Base-by-base conservation (phyloP, 2,888 invertebrate genomes). In the Thymelicus lineola region DNA sequence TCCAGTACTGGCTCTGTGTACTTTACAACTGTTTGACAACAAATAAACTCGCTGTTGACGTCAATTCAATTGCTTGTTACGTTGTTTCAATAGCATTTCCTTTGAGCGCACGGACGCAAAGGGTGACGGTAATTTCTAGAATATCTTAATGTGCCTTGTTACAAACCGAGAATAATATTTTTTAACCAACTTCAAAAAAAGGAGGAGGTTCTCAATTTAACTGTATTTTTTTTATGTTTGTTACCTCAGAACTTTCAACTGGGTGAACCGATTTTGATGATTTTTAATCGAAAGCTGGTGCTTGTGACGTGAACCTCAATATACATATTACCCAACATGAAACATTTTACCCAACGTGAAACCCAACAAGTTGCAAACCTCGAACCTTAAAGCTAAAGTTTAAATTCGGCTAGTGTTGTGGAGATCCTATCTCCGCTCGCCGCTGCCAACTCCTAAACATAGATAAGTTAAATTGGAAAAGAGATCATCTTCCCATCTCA, bases 381-480 rank as follows among this genome's bases (percentile, higher is more conserved):
- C 28, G 3, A 58, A 45, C 12, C 28, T 50, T 38, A 48, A 53
- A 64, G 55, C 64, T 42, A n/a, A 62, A 46, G 57, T 63, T 63
- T 64, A 70, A 66, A 65, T 61, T 65, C 50, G 60, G 42, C 46
- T 66, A 57, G 66, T 61, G 60, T 55, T 70, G 63, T 59, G 12
- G 66, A 64, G 64, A 71, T 71, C 53, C 53, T 72, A 72, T 74
- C 72, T 65, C 28, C 35, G 45, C 57, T 60, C 62, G 48, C 15
- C 67, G 70, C 67, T 68, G 66, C 67, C 66, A 71, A 72, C 70
- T 73, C 55, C 75, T 76, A 74, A 79, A 75, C 74, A 71, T 70
- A 77, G 79, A 76, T 80, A 80, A 79, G 80, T 79, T 77, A 80
- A 79, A 80, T 80, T 80, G 80, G 74, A 80, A 79, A 79, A 77